Percentiles rank a stretch among this genome's conserved stretches.
These are phyloP conservation scores for Brienomyrus longianalis DNA, from an alignment of 2,113 vertebrate species.

Conservation along the genomic window DNA sequence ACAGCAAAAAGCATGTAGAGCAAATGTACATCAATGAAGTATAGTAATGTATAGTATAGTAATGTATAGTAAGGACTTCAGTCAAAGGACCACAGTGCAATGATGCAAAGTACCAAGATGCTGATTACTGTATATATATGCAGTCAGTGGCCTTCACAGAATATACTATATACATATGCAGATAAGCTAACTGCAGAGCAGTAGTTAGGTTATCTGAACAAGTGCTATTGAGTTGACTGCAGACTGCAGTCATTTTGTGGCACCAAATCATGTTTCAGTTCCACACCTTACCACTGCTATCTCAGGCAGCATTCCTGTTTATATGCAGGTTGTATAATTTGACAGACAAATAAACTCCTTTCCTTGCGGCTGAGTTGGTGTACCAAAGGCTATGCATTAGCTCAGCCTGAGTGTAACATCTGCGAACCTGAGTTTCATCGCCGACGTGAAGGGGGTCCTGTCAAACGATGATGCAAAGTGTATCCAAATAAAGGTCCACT, in stretches of 20 bases:
- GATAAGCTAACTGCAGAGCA: too few relatives aligned
- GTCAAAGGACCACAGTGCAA: too few relatives aligned
- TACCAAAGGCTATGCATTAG: neutral
- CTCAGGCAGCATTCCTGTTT: neutral
- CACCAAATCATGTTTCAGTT: neutral
- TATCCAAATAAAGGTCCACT: neutral
- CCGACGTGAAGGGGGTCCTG: neutral
- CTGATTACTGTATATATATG: too few relatives aligned
- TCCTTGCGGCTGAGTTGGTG: neutral
- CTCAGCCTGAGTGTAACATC: neutral
- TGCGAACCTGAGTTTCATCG: neutral
- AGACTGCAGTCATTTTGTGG: neutral
- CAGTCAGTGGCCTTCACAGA: too few relatives aligned
- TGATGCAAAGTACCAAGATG: too few relatives aligned
- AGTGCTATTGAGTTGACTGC: too few relatives aligned
- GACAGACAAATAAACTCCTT: neutral
- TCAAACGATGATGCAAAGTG: neutral
- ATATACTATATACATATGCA: too few relatives aligned
- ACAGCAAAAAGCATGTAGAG: too few relatives aligned
- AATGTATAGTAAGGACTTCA: too few relatives aligned
- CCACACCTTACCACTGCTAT: neutral
- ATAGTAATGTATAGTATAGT: too few relatives aligned
- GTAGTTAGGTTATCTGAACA: too few relatives aligned
- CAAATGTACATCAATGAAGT: too few relatives aligned
- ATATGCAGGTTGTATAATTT: neutral